A percentile compares a stretch with the other conserved stretches of the same genome.
Evolutionary conservation across 1,140 invertebrate species (phyloP).

Genomic region (Anastatus disparis): DNA sequence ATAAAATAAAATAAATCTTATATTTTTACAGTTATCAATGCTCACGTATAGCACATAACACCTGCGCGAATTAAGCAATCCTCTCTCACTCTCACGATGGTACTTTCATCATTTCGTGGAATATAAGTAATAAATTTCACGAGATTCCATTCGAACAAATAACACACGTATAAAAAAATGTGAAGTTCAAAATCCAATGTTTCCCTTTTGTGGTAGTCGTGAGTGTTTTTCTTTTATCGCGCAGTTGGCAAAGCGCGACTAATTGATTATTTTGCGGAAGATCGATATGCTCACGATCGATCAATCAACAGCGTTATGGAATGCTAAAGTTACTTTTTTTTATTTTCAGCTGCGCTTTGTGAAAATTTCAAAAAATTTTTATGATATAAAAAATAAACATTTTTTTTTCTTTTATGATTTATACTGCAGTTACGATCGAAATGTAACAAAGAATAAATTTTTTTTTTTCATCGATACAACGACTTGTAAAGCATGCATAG

Average conservation of each 20-base stretch:
- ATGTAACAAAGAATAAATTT: background rate
- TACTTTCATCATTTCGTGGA: constrained; percentile 14
- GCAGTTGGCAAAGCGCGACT: background rate
- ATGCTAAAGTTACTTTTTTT: background rate
- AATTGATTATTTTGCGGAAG: constrained; percentile 33
- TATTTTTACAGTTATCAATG: constrained; percentile 2
- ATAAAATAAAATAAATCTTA: no score
- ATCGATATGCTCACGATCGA: constrained; percentile 5
- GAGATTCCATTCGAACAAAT: background rate
- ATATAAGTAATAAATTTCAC: constrained; percentile 7
- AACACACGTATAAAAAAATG: constrained; percentile 9
- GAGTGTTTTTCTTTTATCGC: constrained; percentile 6
- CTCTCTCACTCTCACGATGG: constrained; percentile 4
- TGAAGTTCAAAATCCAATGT: background rate
- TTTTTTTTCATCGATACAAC: background rate
- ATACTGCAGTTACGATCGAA: no score
- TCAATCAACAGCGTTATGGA: constrained; percentile 7
- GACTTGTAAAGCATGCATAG: background rate
- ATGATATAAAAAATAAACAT: background rate
- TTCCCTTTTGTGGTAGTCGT: constrained; percentile 1
- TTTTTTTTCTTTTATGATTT: background rate
- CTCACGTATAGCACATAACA: background rate
- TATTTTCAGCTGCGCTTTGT: background rate
- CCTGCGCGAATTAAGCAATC: constrained; percentile 11
- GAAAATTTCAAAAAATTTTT: background rate